phyloP scores from a whole-genome alignment of 2,888 invertebrate genomes.

The Oscheius myriophilus region DNA sequence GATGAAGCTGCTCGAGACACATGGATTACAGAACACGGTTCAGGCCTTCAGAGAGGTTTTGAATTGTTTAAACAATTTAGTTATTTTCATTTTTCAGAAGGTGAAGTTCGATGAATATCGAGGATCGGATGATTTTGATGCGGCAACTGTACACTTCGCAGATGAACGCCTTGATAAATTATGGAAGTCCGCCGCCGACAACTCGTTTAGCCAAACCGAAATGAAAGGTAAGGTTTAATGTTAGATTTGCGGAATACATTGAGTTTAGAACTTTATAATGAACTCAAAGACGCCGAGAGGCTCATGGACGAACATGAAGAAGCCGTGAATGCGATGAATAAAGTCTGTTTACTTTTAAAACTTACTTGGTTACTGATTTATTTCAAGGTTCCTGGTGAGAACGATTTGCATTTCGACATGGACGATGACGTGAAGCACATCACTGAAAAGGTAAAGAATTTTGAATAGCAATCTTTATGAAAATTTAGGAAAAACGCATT shows the following conservation, averaged over 20 bases:
- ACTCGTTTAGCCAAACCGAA: slow-evolving; percentile 51
- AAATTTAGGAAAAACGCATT: slow-evolving; percentile 26
- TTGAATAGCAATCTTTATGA: background rate
- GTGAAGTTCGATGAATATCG: slow-evolving; percentile 43
- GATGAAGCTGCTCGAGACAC: slow-evolving; percentile 56
- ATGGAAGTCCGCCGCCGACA: slow-evolving; percentile 56
- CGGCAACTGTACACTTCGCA: slow-evolving; percentile 41
- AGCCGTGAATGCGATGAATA: slow-evolving; percentile 42
- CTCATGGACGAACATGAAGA: slow-evolving; percentile 48
- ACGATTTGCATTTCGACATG: slow-evolving; percentile 40
- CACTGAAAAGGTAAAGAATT: slow-evolving; percentile 8
- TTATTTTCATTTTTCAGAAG: slow-evolving; percentile 35
- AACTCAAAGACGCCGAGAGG: slow-evolving; percentile 48
- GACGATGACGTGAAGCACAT: slow-evolving; percentile 22
- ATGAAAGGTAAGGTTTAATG: slow-evolving; percentile 43
- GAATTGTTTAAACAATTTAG: background rate
- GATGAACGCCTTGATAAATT: slow-evolving; percentile 58
- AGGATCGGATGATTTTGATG: slow-evolving; percentile 33
- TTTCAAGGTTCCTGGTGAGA: slow-evolving; percentile 39
- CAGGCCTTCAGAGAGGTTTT: slow-evolving; percentile 63
- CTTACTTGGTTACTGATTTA: background rate
- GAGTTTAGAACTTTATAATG: slow-evolving; percentile 35
- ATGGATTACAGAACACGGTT: slow-evolving; percentile 57
- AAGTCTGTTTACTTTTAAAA: slow-evolving; percentile 25
- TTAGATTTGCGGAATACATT: background rate